Percentiles rank a stretch among this genome's conserved stretches.
phyloP scores from a whole-genome alignment of 2,888 invertebrate genomes.

The Cabera pusaria region DNA sequence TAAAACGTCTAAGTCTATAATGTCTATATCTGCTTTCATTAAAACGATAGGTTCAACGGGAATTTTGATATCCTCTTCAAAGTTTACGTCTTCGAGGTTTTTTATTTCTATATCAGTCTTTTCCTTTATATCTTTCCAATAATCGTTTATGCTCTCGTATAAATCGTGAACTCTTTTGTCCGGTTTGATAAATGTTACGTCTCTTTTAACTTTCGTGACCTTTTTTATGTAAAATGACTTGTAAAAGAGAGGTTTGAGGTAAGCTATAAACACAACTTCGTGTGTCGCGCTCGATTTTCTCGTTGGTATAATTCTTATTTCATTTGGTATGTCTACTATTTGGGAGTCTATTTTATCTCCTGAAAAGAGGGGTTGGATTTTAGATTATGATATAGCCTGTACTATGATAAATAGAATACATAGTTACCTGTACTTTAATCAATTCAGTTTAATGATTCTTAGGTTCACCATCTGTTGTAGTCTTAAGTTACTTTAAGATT shows the following conservation, averaged over 20 bases:
- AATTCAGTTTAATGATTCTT: too few relatives aligned
- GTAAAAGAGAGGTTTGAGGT: slow-evolving; percentile 85
- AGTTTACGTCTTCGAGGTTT: slow-evolving; percentile 32
- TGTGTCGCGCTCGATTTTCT: slow-evolving; percentile 84
- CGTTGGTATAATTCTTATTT: slow-evolving; percentile 82
- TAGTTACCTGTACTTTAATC: too few relatives aligned
- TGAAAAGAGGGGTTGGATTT: slow-evolving; percentile 45
- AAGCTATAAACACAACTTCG: slow-evolving; percentile 89
- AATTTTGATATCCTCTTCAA: slow-evolving; percentile 7
- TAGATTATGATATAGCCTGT: too few relatives aligned
- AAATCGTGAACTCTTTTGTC: slow-evolving; percentile 11
- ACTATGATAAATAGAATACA: too few relatives aligned
- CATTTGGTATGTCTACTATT: slow-evolving; percentile 84
- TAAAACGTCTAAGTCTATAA: slow-evolving; percentile 26
- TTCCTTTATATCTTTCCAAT: slow-evolving; percentile 25
- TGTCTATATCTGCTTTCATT: slow-evolving; percentile 16
- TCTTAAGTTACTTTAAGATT: too few relatives aligned
- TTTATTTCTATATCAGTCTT: slow-evolving; percentile 39
- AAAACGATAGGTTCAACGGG: slow-evolving; percentile 24
- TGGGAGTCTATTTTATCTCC: slow-evolving; percentile 84
- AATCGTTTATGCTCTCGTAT: slow-evolving; percentile 31
- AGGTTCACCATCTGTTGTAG: too few relatives aligned
- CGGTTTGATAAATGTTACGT: slow-evolving; percentile 17
- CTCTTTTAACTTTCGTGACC: slow-evolving; percentile 36
- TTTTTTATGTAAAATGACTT: slow-evolving; percentile 83